A percentile compares a stretch with the other conserved stretches of the same genome.
phyloP scores from a whole-genome alignment of 2,888 invertebrate species.

The Liposcelis brunnea region DNA sequence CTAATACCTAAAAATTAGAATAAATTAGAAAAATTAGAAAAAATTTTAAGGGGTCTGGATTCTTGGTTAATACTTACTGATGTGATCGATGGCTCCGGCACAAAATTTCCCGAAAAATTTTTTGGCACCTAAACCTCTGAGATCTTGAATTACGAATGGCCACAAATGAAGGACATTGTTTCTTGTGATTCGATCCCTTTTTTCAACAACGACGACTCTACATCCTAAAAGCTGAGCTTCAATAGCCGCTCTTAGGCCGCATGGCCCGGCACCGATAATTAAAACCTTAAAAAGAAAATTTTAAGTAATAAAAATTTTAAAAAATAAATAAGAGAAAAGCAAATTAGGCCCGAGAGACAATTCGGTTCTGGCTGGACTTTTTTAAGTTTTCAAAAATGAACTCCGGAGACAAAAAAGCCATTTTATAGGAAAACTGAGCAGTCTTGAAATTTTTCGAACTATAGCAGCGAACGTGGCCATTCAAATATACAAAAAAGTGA shows the following conservation, averaged over 20 bases:
- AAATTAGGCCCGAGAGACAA: too few species aligned
- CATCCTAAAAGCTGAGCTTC: slow-evolving; percentile 92
- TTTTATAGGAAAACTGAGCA: too few species aligned
- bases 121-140: slow-evolving; percentile 85
- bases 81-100: slow-evolving; percentile 95
- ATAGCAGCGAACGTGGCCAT: too few species aligned
- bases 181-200: slow-evolving; percentile 81
- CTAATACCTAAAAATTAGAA: slow-evolving; percentile 56
- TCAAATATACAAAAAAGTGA: too few species aligned
- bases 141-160: slow-evolving; percentile 95
- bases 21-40: slow-evolving; percentile 10
- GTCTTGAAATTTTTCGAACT: too few species aligned
- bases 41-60: background rate
- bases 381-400: background rate
- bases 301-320: background rate
- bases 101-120: slow-evolving; percentile 99
- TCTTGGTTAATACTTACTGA: slow-evolving; percentile 42
- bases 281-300: slow-evolving; percentile 36
- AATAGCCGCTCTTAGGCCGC: slow-evolving; percentile 86
- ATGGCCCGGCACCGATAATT: slow-evolving; percentile 91
- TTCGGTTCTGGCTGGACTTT: too few species aligned
- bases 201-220: slow-evolving; percentile 88
- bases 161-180: slow-evolving; percentile 97
- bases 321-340: background rate
- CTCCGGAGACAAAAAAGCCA: too few species aligned